These are phyloP conservation scores for Papilio dardanus DNA, from an alignment of 1,140 invertebrate species.

Conservation along the genomic window DNA sequence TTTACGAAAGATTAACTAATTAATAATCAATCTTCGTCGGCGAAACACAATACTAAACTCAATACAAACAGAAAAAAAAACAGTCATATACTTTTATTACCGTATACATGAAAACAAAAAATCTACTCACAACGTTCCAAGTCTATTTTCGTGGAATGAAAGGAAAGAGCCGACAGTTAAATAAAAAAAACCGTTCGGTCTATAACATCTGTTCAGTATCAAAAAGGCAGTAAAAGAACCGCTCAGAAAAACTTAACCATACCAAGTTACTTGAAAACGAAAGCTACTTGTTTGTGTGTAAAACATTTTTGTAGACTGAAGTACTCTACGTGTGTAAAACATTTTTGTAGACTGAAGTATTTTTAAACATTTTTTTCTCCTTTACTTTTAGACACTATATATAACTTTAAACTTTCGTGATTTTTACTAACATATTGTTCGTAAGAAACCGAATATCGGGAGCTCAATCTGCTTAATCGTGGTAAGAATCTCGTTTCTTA, in stretches of 20 bases:
- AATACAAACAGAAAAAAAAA: background rate
- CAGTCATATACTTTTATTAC: background rate
- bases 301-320: too few species aligned
- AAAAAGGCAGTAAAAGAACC: slow-evolving; percentile 14
- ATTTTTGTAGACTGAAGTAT: background rate
- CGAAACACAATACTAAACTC: background rate
- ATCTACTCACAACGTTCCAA: background rate
- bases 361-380: background rate
- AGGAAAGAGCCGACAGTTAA: slow-evolving; percentile 16
- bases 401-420: too few species aligned
- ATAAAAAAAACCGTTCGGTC: slow-evolving; percentile 18
- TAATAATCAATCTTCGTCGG: background rate
- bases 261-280: slow-evolving; percentile 17
- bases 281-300: background rate
- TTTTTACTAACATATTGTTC: too few species aligned
- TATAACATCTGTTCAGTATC: slow-evolving; percentile 13
- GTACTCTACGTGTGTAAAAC: too few species aligned
- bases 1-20: background rate
- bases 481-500: too few species aligned
- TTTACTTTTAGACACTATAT: too few species aligned
- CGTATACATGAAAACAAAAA: slow-evolving; percentile 12
- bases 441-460: too few species aligned
- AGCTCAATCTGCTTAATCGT: too few species aligned
- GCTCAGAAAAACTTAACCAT: slow-evolving; percentile 14
- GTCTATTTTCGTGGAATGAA: slow-evolving; percentile 22